These are phyloP conservation scores for Eptesicus fuscus DNA, from an alignment of 2,113 vertebrate species.

Conservation along the genomic window DNA sequence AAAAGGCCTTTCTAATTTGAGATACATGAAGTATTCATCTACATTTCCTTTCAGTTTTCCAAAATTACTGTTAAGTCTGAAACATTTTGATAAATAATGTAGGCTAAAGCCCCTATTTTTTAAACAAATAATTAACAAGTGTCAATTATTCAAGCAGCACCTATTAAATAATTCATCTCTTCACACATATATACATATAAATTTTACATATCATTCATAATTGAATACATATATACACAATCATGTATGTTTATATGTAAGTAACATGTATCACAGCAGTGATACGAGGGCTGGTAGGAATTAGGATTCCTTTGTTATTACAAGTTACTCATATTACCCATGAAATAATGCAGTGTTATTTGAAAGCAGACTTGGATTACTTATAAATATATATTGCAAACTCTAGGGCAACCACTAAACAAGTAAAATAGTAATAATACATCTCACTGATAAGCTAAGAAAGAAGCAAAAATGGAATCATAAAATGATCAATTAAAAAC, in stretches of 20 bases:
- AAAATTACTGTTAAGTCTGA: constrained; percentile 1
- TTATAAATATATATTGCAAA: neutral
- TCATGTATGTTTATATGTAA: neutral
- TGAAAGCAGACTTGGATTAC: neutral
- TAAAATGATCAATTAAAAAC: neutral
- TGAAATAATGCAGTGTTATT: neutral
- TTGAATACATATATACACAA: neutral
- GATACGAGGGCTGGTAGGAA: neutral
- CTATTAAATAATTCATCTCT: neutral
- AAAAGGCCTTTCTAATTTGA: neutral
- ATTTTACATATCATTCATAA: too few relatives aligned
- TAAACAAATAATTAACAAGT: neutral
- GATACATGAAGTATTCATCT: neutral
- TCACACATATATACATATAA: neutral
- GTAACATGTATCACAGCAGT: neutral
- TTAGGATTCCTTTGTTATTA: neutral
- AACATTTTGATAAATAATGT: neutral
- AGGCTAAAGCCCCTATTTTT: neutral
- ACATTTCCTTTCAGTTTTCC: neutral
- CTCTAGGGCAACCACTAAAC: neutral
- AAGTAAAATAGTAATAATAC: neutral
- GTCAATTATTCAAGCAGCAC: neutral
- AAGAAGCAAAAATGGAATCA: neutral
- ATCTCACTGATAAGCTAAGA: neutral
- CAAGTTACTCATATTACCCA: neutral